Percentiles rank a stretch among this genome's conserved stretches.
These are phyloP conservation scores for Onthophagus sagittarius DNA, from an alignment of 2,888 invertebrate species.

Conservation along the genomic window DNA sequence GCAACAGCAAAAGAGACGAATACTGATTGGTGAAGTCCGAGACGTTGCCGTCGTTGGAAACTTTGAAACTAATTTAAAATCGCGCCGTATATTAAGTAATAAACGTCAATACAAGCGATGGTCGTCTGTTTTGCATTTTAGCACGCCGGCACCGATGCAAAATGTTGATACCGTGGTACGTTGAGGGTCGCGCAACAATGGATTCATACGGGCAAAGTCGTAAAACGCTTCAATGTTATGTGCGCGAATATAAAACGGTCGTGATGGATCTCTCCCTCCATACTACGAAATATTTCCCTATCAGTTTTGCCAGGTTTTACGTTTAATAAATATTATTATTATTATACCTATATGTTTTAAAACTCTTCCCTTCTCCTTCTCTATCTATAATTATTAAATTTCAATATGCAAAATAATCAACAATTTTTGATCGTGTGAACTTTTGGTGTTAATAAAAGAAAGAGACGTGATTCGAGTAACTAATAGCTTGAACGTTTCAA, in stretches of 20 bases:
- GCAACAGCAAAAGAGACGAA: not conserved
- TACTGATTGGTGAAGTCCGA: not conserved
- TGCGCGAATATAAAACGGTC: constrained; percentile 14
- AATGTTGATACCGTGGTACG: not conserved
- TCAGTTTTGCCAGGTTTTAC: constrained; percentile 15
- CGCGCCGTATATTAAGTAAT: constrained; percentile 10
- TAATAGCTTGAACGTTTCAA: not conserved
- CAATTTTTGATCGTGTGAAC: not conserved
- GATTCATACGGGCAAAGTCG: constrained; percentile 4
- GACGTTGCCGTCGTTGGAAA: not conserved
- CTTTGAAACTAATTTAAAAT: constrained; percentile 8
- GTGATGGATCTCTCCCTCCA: constrained; percentile 10
- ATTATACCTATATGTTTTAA: too few relatives aligned
- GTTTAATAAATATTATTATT: constrained; percentile 16
- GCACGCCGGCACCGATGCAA: not conserved
- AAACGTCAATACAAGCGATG: constrained; percentile 5
- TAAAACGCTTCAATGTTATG: constrained; percentile 16
- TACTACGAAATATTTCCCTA: constrained; percentile 13
- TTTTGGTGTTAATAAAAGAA: not conserved
- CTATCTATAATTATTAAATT: too few relatives aligned
- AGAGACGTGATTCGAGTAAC: not conserved
- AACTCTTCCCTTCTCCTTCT: too few relatives aligned
- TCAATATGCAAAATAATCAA: too few relatives aligned
- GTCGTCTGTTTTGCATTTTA: not conserved
- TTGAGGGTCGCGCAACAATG: constrained; percentile 6